phyloP scores from a whole-genome alignment of 64 coral and sea anemone genomes.

The Porites lutea region DNA sequence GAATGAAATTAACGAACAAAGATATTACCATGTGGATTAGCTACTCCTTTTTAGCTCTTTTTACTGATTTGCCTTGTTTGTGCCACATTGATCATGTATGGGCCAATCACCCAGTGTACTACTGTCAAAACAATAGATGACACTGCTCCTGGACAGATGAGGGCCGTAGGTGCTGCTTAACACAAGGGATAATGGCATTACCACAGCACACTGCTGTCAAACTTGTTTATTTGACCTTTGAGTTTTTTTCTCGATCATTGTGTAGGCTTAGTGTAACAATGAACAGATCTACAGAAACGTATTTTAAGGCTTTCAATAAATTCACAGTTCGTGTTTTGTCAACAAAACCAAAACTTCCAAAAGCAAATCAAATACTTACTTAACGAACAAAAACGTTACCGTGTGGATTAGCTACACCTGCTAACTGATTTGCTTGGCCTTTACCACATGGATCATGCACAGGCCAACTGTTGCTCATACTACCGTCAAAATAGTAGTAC shows the following conservation, averaged over 20 bases:
- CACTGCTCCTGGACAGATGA: not conserved
- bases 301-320: too few species aligned
- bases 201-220: not conserved
- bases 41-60: conserved; percentile 27
- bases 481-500: conserved; percentile 33
- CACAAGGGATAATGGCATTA: not conserved
- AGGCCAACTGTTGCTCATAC: not conserved
- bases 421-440: conserved; percentile 14
- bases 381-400: conserved; percentile 55
- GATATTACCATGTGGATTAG: conserved; percentile 58
- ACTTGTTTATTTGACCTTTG: too few species aligned
- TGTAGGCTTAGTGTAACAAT: too few species aligned
- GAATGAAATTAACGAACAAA: conserved; percentile 61
- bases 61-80: not conserved
- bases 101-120: not conserved
- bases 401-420: conserved; percentile 22
- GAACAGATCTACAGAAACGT: too few species aligned
- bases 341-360: too few species aligned
- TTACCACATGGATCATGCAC: too few species aligned
- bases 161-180: not conserved
- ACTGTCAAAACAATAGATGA: conserved; percentile 21
- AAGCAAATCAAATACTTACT: not conserved
- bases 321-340: too few species aligned
- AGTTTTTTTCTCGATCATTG: too few species aligned
- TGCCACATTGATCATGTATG: conserved; percentile 61